Evolutionary conservation across 2,888 invertebrate species (phyloP).

Genomic region (Meteorus cinctellus): DNA sequence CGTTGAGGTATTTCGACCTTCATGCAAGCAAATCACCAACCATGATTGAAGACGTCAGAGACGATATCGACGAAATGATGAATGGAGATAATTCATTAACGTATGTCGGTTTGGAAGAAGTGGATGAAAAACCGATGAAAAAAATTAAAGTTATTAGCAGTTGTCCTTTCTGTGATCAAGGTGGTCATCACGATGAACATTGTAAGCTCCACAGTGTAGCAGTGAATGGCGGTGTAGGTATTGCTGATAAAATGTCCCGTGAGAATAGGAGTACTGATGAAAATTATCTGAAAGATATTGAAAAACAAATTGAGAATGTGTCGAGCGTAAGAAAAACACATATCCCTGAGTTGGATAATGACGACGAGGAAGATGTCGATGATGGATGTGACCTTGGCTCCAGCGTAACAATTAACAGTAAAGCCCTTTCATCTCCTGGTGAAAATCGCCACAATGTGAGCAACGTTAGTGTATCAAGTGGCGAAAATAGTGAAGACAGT

Average conservation of each 20-base stretch:
- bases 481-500: slow-evolving; percentile 68
- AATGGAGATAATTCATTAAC: slow-evolving; percentile 48
- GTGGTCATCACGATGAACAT: slow-evolving; percentile 47
- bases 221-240: background rate
- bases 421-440: slow-evolving; percentile 54
- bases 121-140: slow-evolving; percentile 64
- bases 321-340: slow-evolving; percentile 34
- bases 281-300: slow-evolving; percentile 34
- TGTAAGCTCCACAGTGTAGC: slow-evolving; percentile 34
- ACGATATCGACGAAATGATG: slow-evolving; percentile 47
- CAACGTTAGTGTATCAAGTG: slow-evolving; percentile 69
- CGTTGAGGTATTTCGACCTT: slow-evolving; percentile 64
- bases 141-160: slow-evolving; percentile 58
- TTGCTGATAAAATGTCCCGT: background rate
- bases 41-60: slow-evolving; percentile 18
- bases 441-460: slow-evolving; percentile 65
- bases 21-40: slow-evolving; percentile 47
- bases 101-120: slow-evolving; percentile 60
- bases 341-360: background rate
- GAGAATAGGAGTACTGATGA: background rate
- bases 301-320: slow-evolving; percentile 48
- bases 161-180: slow-evolving; percentile 65
- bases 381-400: slow-evolving; percentile 64
- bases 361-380: slow-evolving; percentile 50
- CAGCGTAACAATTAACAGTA: slow-evolving; percentile 61